Evolutionary conservation across 2,888 invertebrate species (phyloP).

Genomic region (Tortrix viridana): DNA sequence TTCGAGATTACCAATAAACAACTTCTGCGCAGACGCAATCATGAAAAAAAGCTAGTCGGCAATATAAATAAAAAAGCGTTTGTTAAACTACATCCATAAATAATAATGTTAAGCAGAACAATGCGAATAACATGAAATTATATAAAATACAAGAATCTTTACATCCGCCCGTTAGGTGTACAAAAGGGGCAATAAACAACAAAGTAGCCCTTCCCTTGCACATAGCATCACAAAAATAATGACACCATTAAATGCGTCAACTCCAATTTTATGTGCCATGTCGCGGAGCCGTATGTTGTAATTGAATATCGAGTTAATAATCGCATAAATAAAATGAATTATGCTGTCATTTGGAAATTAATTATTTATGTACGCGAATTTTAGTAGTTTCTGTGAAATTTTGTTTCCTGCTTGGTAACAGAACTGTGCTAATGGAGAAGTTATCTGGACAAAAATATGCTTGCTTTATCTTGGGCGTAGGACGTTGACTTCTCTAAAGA

Average conservation of each 20-base stretch:
- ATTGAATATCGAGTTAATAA: constrained; percentile 23
- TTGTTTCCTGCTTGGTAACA: no score
- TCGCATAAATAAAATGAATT: not conserved
- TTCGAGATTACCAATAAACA: no score
- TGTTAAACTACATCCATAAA: no score
- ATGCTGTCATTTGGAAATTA: not conserved
- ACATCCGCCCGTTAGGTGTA: constrained; percentile 25
- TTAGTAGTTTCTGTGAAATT: no score
- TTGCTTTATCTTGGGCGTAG: no score
- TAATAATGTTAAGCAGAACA: no score
- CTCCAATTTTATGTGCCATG: constrained; percentile 29
- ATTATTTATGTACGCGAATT: not conserved
- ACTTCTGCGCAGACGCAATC: no score
- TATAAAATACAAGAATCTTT: constrained; percentile 20
- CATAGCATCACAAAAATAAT: constrained; percentile 34
- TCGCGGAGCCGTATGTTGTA: constrained; percentile 10
- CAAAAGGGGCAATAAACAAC: constrained; percentile 33
- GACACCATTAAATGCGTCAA: constrained; percentile 31
- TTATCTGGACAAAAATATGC: no score
- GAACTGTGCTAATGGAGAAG: no score
- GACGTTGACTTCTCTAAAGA: no score
- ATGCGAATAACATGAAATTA: constrained; percentile 21
- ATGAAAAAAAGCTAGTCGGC: no score
- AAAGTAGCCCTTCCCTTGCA: constrained; percentile 31
- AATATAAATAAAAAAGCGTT: no score